phyloP scores from a whole-genome alignment of 2,888 invertebrate species.

The Epinotia bilunana region DNA sequence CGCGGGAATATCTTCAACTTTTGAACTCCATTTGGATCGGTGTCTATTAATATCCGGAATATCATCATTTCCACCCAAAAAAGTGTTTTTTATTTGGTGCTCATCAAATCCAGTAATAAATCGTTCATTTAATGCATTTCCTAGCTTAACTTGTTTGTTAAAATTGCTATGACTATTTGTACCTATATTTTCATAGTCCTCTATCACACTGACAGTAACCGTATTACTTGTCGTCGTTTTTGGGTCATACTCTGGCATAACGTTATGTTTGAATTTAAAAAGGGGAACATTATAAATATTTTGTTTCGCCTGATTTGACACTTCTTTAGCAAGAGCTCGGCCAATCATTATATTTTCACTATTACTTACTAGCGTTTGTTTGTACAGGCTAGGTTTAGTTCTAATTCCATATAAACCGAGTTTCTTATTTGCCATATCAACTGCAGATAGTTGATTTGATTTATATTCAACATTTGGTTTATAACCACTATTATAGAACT shows the following conservation, averaged over 20 bases:
- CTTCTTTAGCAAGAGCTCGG: conserved; percentile 61
- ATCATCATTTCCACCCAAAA: conserved; percentile 68
- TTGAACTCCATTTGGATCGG: conserved; percentile 65
- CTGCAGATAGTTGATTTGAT: conserved; percentile 45
- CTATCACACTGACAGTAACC: conserved; percentile 36
- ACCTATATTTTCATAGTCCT: conserved; percentile 46
- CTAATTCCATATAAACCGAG: conserved; percentile 63
- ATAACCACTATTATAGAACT: conserved; percentile 69
- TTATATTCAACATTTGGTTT: conserved; percentile 62
- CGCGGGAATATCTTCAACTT: conserved; percentile 56
- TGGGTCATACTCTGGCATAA: conserved; percentile 58
- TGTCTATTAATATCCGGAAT: conserved; percentile 73
- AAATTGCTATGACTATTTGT: conserved; percentile 55
- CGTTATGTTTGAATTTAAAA: conserved; percentile 71
- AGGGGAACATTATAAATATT: conserved; percentile 63
- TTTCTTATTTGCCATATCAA: conserved; percentile 55
- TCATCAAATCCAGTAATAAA: conserved; percentile 63
- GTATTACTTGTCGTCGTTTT: conserved; percentile 49
- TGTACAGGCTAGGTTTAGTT: conserved; percentile 61
- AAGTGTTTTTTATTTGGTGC: conserved; percentile 67
- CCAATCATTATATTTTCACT: conserved; percentile 60
- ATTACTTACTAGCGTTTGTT: conserved; percentile 53
- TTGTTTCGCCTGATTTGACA: conserved; percentile 64
- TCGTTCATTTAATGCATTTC: conserved; percentile 74
- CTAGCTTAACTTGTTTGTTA: conserved; percentile 71